Base-by-base conservation (phyloP, 2,797 vertebrate genomes). In the Chelon auratus region DNA sequence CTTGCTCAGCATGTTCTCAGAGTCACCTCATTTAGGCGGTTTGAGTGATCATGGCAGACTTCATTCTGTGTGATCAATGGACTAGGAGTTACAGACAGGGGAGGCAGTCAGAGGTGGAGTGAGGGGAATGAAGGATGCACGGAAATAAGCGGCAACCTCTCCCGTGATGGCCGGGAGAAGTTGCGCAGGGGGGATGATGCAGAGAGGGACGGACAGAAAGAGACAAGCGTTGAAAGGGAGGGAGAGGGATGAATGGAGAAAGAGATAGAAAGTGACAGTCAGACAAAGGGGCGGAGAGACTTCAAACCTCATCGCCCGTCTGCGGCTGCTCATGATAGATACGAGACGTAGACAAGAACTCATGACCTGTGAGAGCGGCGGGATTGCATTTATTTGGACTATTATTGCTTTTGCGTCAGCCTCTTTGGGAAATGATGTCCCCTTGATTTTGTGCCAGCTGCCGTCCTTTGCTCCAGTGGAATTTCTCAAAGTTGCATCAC, bases 201-300 rank as follows among this genome's bases (percentile, higher is more conserved):
- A 90, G 54, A 66, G 67, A 55, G 37, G 58, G 77, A 80, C 69
- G 68, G 83, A 91, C 80, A 68, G 87, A 79, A 82, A 79, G 81
- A 87, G 88, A 89, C 86, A 89, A 82, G 83, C 53, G 64, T 76
- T 83, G 76, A 90, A 81, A 86, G 81, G 76, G 68, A 86, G 57
- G 56, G 65, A 79, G 69, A 73, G 70, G 59, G 76, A 85, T 75
- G 62, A 81, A 91, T 79, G 64, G 76, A 77, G 74, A 77, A 48
- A 0, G 69, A 78, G 51, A 90, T 89, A 22, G 81, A 86, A 84
- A 87, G 85, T 82, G 87, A 90, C 91, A 91, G 68, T 86, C 57
- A 68, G 77, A 88, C 68, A 76, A 85, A 68, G 62, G 57, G 37
- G 67, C 0, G 69, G 68, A 66, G 74, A 62, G 75, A 69, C 50